These are phyloP conservation scores for Hydrozoanthus tunicans DNA, from an alignment of 64 coral and sea anemone genomes.

Conservation along the genomic window DNA sequence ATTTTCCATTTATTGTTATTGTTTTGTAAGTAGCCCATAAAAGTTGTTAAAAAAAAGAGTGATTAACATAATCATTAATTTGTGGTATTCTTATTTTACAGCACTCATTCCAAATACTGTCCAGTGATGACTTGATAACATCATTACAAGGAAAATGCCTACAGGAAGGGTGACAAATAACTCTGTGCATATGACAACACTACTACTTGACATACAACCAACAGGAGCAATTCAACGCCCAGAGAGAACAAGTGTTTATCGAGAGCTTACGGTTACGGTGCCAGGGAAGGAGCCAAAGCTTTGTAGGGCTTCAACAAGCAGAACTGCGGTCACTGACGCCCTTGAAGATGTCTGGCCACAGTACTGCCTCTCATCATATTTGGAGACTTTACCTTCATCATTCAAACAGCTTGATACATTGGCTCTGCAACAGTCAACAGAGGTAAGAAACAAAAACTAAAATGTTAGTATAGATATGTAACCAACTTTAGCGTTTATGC, in stretches of 20 bases:
- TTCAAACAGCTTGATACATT: constrained; percentile 33
- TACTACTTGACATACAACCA: constrained; percentile 13
- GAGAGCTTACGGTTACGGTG: constrained; percentile 2
- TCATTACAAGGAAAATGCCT: constrained; percentile 31
- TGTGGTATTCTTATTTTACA: constrained; percentile 2
- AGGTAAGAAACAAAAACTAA: background rate
- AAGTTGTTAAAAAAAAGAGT: too few relatives aligned
- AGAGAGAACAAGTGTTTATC: background rate
- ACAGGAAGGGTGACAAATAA: constrained; percentile 38
- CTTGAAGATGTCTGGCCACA: constrained; percentile 55
- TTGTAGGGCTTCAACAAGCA: constrained; percentile 49
- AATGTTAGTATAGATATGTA: too few relatives aligned
- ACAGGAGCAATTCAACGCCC: background rate
- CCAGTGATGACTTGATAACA: constrained; percentile 64
- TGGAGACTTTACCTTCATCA: constrained; percentile 20
- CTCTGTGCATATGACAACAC: constrained; percentile 70
- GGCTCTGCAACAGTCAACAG: constrained; percentile 10
- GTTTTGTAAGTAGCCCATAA: too few relatives aligned
- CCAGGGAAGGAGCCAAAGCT: constrained; percentile 29
- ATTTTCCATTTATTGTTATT: too few relatives aligned
- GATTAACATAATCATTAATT: too few relatives aligned
- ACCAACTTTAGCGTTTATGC: too few relatives aligned
- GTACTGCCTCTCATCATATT: constrained; percentile 36
- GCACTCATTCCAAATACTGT: constrained; percentile 55
- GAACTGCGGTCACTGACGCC: constrained; percentile 9